A percentile compares a stretch with the other conserved stretches of the same genome.
These are phyloP conservation scores for Grallaria varia DNA, from an alignment of 2,113 vertebrate genomes.

Conservation along the genomic window DNA sequence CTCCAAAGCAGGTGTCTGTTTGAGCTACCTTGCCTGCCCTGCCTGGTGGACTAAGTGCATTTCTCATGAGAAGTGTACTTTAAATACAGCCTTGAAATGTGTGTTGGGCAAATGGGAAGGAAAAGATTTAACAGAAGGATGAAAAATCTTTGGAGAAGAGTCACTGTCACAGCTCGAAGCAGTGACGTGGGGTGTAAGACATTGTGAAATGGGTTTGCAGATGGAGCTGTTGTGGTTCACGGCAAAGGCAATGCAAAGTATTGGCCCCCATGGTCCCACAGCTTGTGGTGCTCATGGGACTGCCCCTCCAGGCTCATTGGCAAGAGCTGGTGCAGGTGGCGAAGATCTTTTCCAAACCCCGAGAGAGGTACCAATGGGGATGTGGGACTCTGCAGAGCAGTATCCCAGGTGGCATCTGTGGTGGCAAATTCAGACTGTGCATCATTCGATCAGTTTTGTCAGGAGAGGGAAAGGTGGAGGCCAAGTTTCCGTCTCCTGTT, in stretches of 20 bases:
- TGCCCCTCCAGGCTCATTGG: not conserved
- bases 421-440: not conserved
- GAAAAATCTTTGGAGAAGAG: not conserved
- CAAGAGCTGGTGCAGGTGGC: not conserved
- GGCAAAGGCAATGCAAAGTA: not conserved
- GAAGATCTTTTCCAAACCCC: not conserved
- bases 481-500: not conserved
- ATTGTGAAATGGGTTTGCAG: not conserved
- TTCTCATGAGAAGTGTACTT: not conserved
- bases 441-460: not conserved
- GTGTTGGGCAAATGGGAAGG: not conserved
- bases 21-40: not conserved
- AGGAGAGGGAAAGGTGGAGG: not conserved
- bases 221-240: not conserved
- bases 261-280: not conserved
- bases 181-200: not conserved
- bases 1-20: not conserved
- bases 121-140: not conserved
- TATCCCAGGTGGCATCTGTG: not conserved
- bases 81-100: not conserved
- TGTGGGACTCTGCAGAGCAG: not conserved
- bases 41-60: not conserved
- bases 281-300: not conserved
- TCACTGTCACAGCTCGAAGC: fast-evolving
- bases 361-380: not conserved